These are phyloP conservation scores for Sarotherodon lohbergeri DNA, from an alignment of 2,113 vertebrate species.

Conservation along the genomic window DNA sequence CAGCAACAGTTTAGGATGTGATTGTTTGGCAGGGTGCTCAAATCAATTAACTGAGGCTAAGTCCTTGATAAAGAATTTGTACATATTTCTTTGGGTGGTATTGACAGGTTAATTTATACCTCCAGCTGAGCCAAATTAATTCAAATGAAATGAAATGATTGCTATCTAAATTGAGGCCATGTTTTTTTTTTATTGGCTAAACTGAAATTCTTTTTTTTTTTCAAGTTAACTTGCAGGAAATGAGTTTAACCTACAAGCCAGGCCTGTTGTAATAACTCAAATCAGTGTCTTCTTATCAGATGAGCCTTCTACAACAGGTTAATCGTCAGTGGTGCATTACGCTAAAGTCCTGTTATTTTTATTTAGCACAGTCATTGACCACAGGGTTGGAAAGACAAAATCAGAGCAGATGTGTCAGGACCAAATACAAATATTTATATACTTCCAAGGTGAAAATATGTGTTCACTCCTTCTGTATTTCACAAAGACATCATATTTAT, in stretches of 20 bases:
- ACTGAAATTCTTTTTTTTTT: constrained; percentile 3
- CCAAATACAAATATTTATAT: neutral
- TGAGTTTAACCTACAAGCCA: constrained; percentile 36
- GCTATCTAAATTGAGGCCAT: constrained; percentile 37
- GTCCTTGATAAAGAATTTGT: neutral
- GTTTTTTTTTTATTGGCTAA: constrained; percentile 5
- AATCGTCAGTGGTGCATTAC: neutral
- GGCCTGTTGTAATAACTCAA: neutral
- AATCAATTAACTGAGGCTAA: constrained; percentile 38
- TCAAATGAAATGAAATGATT: constrained; percentile 48
- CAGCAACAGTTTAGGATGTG: neutral
- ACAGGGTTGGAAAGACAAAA: neutral
- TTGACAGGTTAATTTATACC: constrained; percentile 33
- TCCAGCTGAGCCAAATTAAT: constrained; percentile 29
- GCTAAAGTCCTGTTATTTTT: neutral
- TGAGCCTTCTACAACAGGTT: neutral
- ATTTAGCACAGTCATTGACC: neutral
- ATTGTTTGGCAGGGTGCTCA: constrained; percentile 18
- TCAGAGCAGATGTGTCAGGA: neutral
- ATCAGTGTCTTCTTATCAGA: constrained; percentile 1
- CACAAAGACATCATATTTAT: neutral
- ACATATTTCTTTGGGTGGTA: neutral
- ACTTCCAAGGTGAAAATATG: neutral
- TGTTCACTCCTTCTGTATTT: neutral
- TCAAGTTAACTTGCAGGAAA: constrained; percentile 8